These are phyloP conservation scores for Eulithis testata DNA, from an alignment of 2,888 invertebrate genomes.

Conservation along the genomic window DNA sequence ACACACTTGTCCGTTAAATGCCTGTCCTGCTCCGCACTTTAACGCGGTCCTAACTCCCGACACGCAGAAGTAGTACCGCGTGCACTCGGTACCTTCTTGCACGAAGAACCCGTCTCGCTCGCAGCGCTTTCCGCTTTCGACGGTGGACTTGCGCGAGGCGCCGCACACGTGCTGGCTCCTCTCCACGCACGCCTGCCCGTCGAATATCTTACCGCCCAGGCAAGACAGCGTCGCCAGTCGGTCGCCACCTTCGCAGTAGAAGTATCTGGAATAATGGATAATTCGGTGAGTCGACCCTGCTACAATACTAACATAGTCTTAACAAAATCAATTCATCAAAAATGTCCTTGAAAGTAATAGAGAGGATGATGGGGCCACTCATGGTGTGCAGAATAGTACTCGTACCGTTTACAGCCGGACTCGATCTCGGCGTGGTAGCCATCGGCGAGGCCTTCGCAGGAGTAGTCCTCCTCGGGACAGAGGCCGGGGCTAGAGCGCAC, in stretches of 20 bases:
- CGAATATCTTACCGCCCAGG: conserved; percentile 83
- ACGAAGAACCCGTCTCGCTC: conserved; percentile 83
- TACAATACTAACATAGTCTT: too few species aligned
- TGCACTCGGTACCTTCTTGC: conserved; percentile 78
- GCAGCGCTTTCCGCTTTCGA: conserved; percentile 61
- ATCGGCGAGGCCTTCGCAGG: conserved; percentile 78
- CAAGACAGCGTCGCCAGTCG: conserved; percentile 83
- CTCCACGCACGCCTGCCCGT: conserved; percentile 83
- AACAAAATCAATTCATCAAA: too few species aligned
- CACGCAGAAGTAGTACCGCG: conserved; percentile 84
- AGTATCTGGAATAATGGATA: conserved; percentile 70
- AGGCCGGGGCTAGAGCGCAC: conserved; percentile 62
- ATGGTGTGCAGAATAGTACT: background rate
- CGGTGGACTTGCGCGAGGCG: conserved; percentile 43
- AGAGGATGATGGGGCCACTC: too few species aligned
- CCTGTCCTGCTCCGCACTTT: conserved; percentile 71
- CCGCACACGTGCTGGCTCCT: conserved; percentile 73
- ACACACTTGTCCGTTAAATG: conserved; percentile 86
- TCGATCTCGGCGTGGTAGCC: conserved; percentile 84
- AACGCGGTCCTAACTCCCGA: conserved; percentile 79
- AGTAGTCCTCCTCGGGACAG: conserved; percentile 71
- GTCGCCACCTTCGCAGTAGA: conserved; percentile 84
- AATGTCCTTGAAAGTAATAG: too few species aligned
- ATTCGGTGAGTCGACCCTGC: background rate
- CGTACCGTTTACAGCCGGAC: conserved; percentile 79